Conservation (phyloP, 2,797 vertebrate species). For the Scarus forsteni region DNA sequence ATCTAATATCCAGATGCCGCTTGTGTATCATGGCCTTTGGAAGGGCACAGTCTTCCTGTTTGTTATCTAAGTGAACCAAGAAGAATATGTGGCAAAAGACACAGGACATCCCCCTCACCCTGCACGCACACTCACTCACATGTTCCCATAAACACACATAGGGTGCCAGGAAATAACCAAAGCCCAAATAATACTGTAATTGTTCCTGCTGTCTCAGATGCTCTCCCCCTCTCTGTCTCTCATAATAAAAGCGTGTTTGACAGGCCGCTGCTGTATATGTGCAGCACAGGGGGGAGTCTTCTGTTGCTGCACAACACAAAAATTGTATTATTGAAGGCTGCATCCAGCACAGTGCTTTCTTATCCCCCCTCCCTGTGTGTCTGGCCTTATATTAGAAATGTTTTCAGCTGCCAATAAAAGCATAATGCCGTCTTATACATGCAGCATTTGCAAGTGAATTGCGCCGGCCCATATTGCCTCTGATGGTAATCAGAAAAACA, state of each 20-base stretch:
- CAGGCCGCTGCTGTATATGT: conserved; percentile 56
- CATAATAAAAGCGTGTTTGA: conserved; percentile 75
- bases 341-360: conserved; percentile 59
- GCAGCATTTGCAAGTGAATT: conserved; percentile 82
- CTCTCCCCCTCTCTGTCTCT: conserved; percentile 59
- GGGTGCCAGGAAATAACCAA: conserved; percentile 67
- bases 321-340: conserved; percentile 76
- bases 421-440: conserved; percentile 75
- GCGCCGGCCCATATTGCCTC: conserved; percentile 72
- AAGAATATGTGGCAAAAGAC: conserved; percentile 44
- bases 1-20: conserved; percentile 38
- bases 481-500: conserved; percentile 78
- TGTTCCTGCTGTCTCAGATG: conserved; percentile 64
- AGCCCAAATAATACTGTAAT: conserved; percentile 69
- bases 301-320: conserved; percentile 62
- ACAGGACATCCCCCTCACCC: conserved; percentile 1
- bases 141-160: conserved; percentile 47
- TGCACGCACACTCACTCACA: conserved; percentile 20
- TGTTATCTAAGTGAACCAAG: conserved; percentile 43
- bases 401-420: conserved; percentile 80
- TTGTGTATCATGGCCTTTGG: conserved; percentile 24
- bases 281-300: conserved; percentile 68
- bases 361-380: conserved; percentile 54
- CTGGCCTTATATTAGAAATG: conserved; percentile 77
- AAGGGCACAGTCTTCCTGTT: conserved; percentile 42